These are phyloP conservation scores for Nyctibius grandis DNA, from an alignment of 2,797 vertebrate genomes.

Conservation along the genomic window DNA sequence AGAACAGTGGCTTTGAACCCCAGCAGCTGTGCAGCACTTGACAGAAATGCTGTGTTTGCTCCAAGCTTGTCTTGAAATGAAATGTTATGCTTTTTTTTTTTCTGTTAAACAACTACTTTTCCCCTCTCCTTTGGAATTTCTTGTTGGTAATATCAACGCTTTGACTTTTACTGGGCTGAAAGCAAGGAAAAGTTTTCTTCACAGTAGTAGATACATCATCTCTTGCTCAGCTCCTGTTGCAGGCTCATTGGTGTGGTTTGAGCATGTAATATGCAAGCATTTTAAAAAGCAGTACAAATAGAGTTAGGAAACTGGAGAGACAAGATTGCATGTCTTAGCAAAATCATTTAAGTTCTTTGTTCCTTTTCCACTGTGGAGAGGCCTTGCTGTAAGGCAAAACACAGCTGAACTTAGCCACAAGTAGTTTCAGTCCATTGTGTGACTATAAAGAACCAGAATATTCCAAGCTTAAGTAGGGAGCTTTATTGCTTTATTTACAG, in stretches of 20 bases:
- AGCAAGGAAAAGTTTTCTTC: neutral
- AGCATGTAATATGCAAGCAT: neutral
- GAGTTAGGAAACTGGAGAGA: neutral
- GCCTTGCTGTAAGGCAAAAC: neutral
- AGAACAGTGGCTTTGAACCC: neutral
- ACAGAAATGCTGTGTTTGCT: neutral
- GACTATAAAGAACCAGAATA: neutral
- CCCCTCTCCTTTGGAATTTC: neutral
- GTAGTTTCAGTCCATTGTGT: neutral
- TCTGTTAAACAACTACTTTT: neutral
- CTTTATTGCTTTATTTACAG: constrained; percentile 13
- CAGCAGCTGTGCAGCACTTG: neutral
- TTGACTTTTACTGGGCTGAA: neutral
- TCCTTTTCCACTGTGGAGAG: neutral
- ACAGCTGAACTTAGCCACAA: neutral
- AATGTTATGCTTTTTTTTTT: neutral
- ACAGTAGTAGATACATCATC: neutral
- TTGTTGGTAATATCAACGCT: neutral
- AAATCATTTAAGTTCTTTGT: neutral
- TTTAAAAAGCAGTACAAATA: neutral
- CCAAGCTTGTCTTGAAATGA: neutral
- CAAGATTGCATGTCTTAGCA: neutral
- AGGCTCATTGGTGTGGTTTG: neutral
- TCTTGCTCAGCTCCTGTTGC: neutral
- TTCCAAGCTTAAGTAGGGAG: neutral